phyloP scores from a whole-genome alignment of 1,140 invertebrate genomes.

The Gryon sp. region DNA sequence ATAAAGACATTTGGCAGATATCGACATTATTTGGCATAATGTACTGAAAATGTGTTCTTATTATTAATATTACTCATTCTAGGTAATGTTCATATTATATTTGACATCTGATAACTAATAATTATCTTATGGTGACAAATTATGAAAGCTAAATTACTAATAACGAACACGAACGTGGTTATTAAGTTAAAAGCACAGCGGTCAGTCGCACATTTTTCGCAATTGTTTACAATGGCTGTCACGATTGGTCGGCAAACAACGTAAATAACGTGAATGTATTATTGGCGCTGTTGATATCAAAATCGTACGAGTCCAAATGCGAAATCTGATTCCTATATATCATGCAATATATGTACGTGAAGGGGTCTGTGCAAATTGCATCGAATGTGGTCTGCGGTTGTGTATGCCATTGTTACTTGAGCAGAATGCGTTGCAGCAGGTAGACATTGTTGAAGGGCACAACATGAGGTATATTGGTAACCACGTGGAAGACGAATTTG shows the following conservation, averaged over 20 bases:
- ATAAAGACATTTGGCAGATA: too few relatives aligned
- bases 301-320: slow-evolving; percentile 50
- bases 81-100: too few relatives aligned
- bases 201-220: slow-evolving; percentile 18
- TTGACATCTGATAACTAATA: too few relatives aligned
- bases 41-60: too few relatives aligned
- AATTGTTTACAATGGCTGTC: slow-evolving; percentile 21
- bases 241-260: background rate
- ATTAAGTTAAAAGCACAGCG: slow-evolving; percentile 13
- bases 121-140: slow-evolving; percentile 26
- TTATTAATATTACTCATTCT: too few relatives aligned
- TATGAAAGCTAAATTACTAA: slow-evolving; percentile 1
- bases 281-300: slow-evolving; percentile 38
- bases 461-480: slow-evolving; percentile 56
- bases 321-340: slow-evolving; percentile 63
- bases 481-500: slow-evolving; percentile 57
- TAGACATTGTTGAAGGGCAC: slow-evolving; percentile 54
- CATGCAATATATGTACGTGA: slow-evolving; percentile 29
- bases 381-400: slow-evolving; percentile 60
- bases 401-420: slow-evolving; percentile 60
- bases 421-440: slow-evolving; percentile 58
- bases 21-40: too few relatives aligned
- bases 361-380: slow-evolving; percentile 51
- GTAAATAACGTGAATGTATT: slow-evolving; percentile 54
- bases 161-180: slow-evolving; percentile 14